These are phyloP conservation scores for Trematomus bernacchii DNA, from an alignment of 2,797 vertebrate genomes.

Conservation along the genomic window DNA sequence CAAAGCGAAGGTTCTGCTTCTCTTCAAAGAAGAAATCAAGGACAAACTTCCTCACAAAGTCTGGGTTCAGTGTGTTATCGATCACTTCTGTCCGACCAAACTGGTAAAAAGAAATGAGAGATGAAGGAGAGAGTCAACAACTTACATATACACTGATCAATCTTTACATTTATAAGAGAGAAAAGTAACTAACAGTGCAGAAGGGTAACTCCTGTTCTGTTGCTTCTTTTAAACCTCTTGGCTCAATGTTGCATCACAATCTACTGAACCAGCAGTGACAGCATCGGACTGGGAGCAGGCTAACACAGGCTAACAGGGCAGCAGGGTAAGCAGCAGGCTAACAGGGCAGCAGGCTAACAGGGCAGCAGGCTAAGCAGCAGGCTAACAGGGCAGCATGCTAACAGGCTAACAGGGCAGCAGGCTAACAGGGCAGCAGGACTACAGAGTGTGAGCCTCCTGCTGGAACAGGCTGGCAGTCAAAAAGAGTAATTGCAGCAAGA, in stretches of 20 bases:
- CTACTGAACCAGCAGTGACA: conserved; percentile 40
- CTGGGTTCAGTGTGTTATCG: conserved; percentile 93
- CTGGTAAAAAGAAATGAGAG: conserved; percentile 69
- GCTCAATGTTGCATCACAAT: conserved; percentile 51
- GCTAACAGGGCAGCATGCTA: too few species aligned
- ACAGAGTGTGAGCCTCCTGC: too few species aligned
- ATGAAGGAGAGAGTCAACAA: conserved; percentile 23
- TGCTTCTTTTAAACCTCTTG: conserved; percentile 9
- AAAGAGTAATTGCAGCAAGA: too few species aligned
- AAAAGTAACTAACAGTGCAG: not conserved
- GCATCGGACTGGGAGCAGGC: not conserved
- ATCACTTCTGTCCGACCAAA: conserved; percentile 94
- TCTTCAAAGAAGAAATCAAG: conserved; percentile 96
- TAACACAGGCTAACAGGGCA: too few species aligned
- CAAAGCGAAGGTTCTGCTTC: conserved; percentile 95
- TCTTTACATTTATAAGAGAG: not conserved
- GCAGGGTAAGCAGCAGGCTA: too few species aligned
- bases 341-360: too few species aligned
- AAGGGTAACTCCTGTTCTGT: not conserved
- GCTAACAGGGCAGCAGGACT: too few species aligned
- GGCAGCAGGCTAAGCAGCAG: too few species aligned
- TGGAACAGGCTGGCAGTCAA: too few species aligned
- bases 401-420: too few species aligned
- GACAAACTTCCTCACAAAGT: conserved; percentile 94
- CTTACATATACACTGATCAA: not conserved